Base-by-base conservation (phyloP, 2,888 invertebrate genomes). In the Apomyelois bistriatella region DNA sequence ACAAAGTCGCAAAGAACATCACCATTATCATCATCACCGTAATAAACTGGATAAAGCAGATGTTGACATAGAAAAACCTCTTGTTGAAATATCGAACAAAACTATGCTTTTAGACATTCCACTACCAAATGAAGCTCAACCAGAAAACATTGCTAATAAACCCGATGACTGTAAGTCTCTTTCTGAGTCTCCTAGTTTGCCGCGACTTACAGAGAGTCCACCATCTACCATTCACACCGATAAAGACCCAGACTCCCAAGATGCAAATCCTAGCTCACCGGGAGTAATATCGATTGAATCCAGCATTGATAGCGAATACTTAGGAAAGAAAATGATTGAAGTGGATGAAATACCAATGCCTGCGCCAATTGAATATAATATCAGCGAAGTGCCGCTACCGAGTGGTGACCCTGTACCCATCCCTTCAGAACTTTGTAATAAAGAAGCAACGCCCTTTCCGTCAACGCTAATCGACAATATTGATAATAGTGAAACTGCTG, bases 401-500 rank as follows among this genome's bases (percentile, higher is more conserved):
- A 66, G 70, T 58, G 82, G 70, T 58, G 82, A 75, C 35, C 88
- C 90, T 15, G 68, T 77, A 12, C 78, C 82, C 36, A 70, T 81
- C 22, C 71, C 73, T 37, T 53, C 68, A 3, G 66, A 64, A 49
- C 68, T 63, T 54, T 58, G 52, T 42, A 74, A 65, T 63, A 85
- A 91, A 32, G 94, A 94, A 30, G 93, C 22, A 22, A 30, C n/a
- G 12, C 16, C 90, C 65, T 93, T 93, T 54, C 93, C 94, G 55
- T 93, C 94, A 3, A 93, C 93, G 0, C 94, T 95, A 70, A 93
- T 58, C 50, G 64, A 58, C 40, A 57, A 63, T 46, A 74, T 72
- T 48, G 78, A 82, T 54, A 92, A 94, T n/a, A 92, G 95, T 77
- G 95, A 96, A 76, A 94, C 94, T 61, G 96, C 96, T 0, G 94